phyloP scores from a whole-genome alignment of 2,797 vertebrate genomes.

The Microctenopoma steveboyesi region DNA sequence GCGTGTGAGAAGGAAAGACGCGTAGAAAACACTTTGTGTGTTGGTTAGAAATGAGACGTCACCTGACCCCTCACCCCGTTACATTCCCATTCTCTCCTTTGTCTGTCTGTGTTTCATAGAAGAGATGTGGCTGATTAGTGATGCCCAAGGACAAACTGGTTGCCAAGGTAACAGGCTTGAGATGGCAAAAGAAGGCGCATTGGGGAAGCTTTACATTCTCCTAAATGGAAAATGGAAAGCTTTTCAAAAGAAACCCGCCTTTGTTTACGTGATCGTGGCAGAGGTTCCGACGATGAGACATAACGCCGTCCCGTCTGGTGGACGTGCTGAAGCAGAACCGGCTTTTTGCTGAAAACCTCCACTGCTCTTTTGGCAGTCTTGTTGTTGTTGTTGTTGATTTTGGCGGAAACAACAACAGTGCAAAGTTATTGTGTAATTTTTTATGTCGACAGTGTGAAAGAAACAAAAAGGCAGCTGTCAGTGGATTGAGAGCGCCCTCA shows the following conservation, averaged over 20 bases:
- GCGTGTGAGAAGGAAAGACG: background rate
- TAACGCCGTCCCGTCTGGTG: background rate
- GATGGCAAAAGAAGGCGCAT: slow-evolving; percentile 40
- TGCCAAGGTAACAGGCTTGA: slow-evolving; percentile 62
- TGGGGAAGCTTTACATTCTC: slow-evolving; percentile 8
- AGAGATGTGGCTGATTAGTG: slow-evolving; percentile 8
- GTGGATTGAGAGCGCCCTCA: background rate
- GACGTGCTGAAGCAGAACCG: background rate
- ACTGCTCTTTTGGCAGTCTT: background rate
- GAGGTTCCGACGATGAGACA: background rate
- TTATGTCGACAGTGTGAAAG: slow-evolving; percentile 8
- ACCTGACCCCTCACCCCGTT: background rate
- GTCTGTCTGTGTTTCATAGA: slow-evolving; percentile 28
- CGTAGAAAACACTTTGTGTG: background rate
- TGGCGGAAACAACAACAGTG: slow-evolving; percentile 4
- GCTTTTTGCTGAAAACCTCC: background rate
- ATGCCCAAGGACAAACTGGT: slow-evolving; percentile 41
- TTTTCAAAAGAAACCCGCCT: background rate
- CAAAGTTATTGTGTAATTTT: slow-evolving; percentile 3
- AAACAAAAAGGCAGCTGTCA: slow-evolving; percentile 28
- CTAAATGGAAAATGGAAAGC: background rate
- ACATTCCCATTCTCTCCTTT: slow-evolving; percentile 4
- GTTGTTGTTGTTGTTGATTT: background rate
- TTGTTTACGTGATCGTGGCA: background rate
- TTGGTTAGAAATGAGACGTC: background rate